Evolutionary conservation across 2,113 vertebrate genomes (phyloP), one percentile per base, ranked within the genome.

Genomic region (Macquaria australasica): DNA sequence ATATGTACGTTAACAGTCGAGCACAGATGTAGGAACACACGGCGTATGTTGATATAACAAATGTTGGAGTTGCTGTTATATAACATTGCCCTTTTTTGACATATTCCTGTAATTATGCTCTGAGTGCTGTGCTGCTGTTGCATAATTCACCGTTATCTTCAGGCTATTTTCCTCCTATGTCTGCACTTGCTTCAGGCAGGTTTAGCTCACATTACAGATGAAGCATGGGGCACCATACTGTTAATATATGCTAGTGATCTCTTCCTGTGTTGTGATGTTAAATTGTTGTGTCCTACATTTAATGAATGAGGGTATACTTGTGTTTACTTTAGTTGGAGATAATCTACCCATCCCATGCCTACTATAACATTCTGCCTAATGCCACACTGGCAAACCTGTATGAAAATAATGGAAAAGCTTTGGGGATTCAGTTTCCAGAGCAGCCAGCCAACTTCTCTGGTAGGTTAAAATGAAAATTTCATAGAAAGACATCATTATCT

Each of bases 321-420:
- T 74, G 62, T 64, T 71, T 53, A n/a, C 41, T 69, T 58, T 90
- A 98, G 97, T 96, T 97, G 83, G 97, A 97, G 88, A 95, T 97
- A 86, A 94, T 88, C 79, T 91, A 92, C 86, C 92, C 89, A 51
- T 23, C 45, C 71, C 91, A 94, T 50, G 91, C 96, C 86, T 97
- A 96, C 91, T 96, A 94, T 77, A 97, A 97, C 87, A 97, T 98
- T 41, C 95, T 98, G 91, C 97, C 95, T 66, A 98, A 98, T 87
- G 94, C 95, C 62, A 97, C 91, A 5, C 92, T 98, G 23, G 92
- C 94, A 92, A 95, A 90, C 34, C 89, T 93, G 55, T 97, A 97
- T 85, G 87, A 95, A 89, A 96, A 95, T 56, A 98, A 98, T 66
- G 97, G 96, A 72, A 95, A 94, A 85, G 92, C 94, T 55, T 92